Conservation (phyloP, 2,888 invertebrate species). For the Oligia latruncula region DNA sequence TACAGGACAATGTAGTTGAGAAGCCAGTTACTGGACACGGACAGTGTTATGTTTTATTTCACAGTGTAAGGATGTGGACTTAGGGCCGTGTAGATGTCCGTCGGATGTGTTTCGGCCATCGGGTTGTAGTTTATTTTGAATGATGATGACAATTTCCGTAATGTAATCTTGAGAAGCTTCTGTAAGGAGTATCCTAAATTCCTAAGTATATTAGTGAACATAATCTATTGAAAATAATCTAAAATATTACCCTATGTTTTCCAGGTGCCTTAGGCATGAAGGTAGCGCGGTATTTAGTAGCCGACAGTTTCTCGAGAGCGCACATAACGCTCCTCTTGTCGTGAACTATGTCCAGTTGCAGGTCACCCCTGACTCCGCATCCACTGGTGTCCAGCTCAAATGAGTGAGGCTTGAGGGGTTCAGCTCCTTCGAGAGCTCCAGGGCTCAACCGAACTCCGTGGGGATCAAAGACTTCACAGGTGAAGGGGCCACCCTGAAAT, state of each 20-base stretch:
- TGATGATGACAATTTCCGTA: neutral
- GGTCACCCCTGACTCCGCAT: slow-evolving; percentile 94
- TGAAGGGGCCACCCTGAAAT: slow-evolving; percentile 97
- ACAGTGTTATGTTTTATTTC: neutral
- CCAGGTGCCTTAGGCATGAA: slow-evolving; percentile 95
- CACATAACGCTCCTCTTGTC: slow-evolving; percentile 96
- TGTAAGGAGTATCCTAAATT: neutral
- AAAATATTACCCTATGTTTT: slow-evolving; percentile 91
- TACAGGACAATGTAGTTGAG: neutral
- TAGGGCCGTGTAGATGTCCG: neutral
- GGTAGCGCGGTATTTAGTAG: slow-evolving; percentile 94
- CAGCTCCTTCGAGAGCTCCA: slow-evolving; percentile 94
- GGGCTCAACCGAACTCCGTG: slow-evolving; percentile 95
- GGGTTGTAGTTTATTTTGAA: neutral
- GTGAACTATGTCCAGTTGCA: slow-evolving; percentile 97
- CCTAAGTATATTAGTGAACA: neutral
- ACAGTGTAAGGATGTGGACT: neutral
- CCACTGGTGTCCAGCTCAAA: slow-evolving; percentile 92
- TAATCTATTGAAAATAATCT: neutral
- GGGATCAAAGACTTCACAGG: slow-evolving; percentile 98
- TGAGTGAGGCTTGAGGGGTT: slow-evolving; percentile 96
- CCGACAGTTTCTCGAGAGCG: slow-evolving; percentile 94
- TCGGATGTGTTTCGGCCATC: neutral
- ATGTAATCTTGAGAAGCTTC: neutral
- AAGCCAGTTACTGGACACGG: neutral